Evolutionary conservation across 2,113 vertebrate genomes (phyloP).

Genomic region (Leucoraja erinaceus): DNA sequence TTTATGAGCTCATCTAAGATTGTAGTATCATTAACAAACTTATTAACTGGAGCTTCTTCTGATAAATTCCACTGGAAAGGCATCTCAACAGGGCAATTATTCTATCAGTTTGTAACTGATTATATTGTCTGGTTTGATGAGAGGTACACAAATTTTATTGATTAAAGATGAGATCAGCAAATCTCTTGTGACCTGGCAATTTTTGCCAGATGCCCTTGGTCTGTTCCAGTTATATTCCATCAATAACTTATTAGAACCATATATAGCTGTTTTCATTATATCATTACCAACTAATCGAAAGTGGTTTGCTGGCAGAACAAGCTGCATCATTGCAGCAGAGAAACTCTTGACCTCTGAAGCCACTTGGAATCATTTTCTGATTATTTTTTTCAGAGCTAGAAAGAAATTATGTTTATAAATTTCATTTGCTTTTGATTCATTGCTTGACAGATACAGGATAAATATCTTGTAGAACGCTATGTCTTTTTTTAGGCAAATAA

Average conservation of each 20-base stretch:
- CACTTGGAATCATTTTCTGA: background rate
- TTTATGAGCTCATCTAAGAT: constrained; percentile 33
- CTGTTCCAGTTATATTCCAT: background rate
- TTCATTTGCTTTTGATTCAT: background rate
- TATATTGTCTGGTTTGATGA: constrained; percentile 44
- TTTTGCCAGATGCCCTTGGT: constrained; percentile 41
- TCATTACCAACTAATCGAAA: background rate
- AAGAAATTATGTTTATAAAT: background rate
- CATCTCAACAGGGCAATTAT: constrained; percentile 22
- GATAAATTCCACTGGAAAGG: constrained; percentile 21
- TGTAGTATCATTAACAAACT: constrained; percentile 31
- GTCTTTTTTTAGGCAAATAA: too few relatives aligned
- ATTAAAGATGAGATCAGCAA: constrained; percentile 50
- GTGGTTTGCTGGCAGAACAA: background rate
- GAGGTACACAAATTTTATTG: constrained; percentile 55
- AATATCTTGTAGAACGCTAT: too few relatives aligned
- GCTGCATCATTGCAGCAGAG: background rate
- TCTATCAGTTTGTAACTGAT: constrained; percentile 35
- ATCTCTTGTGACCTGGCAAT: constrained; percentile 53
- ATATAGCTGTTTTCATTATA: constrained; percentile 11
- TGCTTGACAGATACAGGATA: background rate
- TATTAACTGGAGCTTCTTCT: constrained; percentile 27
- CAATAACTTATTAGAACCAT: constrained; percentile 27
- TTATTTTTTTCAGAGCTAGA: background rate
- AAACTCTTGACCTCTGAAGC: background rate